These are phyloP conservation scores for Uloborus plumipes DNA, from an alignment of 2,888 invertebrate species.

Conservation along the genomic window DNA sequence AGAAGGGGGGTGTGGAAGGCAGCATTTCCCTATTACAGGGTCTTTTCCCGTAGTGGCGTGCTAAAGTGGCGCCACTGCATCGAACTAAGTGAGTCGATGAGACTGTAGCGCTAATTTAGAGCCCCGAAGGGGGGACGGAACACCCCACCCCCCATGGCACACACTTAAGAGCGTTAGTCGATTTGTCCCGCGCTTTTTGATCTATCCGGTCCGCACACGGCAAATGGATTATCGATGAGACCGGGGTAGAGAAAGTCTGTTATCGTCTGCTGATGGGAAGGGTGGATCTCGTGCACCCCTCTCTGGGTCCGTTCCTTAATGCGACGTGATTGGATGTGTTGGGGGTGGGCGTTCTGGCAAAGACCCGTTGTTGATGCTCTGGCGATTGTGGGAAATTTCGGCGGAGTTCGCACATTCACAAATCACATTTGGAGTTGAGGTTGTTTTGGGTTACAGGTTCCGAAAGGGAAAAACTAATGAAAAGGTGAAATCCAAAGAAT, in stretches of 20 bases:
- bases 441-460: too few species aligned
- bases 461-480: too few species aligned
- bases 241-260: slow-evolving; percentile 12
- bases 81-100: slow-evolving; percentile 26
- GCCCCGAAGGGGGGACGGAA: slow-evolving; percentile 25
- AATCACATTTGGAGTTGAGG: too few species aligned
- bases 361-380: too few species aligned
- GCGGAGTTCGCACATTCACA: too few species aligned
- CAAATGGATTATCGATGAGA: slow-evolving; percentile 64
- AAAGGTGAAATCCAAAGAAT: too few species aligned
- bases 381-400: too few species aligned
- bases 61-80: slow-evolving; percentile 61
- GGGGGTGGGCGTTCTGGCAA: too few species aligned
- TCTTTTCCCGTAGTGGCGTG: slow-evolving; percentile 51
- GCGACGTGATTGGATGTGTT: too few species aligned
- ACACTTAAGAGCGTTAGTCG: slow-evolving; percentile 59
- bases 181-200: slow-evolving; percentile 63
- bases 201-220: slow-evolving; percentile 27
- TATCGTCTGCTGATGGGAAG: slow-evolving; percentile 57
- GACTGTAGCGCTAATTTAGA: slow-evolving; percentile 58
- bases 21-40: slow-evolving; percentile 23
- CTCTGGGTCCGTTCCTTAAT: too few species aligned
- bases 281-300: slow-evolving; percentile 9
- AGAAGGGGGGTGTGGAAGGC: slow-evolving; percentile 1
- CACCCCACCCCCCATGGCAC: slow-evolving; percentile 6